phyloP scores from a whole-genome alignment of 2,113 vertebrate genomes.

The Chamaetylas fuelleborni region DNA sequence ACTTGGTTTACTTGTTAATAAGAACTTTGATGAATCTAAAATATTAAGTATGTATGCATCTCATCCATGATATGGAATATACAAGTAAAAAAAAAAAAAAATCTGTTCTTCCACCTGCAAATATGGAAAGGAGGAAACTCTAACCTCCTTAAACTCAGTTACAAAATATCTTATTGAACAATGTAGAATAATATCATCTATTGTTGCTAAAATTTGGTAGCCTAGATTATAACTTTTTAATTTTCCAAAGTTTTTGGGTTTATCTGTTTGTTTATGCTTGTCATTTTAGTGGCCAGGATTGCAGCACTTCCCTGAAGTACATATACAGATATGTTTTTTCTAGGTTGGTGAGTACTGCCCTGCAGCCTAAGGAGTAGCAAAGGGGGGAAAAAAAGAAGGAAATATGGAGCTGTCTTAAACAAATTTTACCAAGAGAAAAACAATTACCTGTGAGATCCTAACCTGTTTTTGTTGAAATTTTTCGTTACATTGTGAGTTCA shows the following conservation, averaged over 20 bases:
- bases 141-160: neutral
- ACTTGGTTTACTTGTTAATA: neutral
- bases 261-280: neutral
- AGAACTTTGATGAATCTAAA: neutral
- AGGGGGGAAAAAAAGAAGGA: fast-evolving
- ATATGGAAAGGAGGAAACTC: neutral
- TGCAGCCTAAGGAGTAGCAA: neutral
- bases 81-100: no score
- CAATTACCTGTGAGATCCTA: neutral
- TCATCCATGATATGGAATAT: neutral
- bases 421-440: neutral
- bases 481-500: neutral
- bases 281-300: neutral
- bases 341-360: neutral
- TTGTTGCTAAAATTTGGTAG: neutral
- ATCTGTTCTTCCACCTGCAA: neutral
- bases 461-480: neutral
- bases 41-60: neutral
- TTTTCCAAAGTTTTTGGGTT: fast-evolving
- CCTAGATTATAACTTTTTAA: neutral
- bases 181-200: neutral
- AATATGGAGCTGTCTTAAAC: neutral
- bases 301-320: neutral
- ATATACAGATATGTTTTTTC: neutral
- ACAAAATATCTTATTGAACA: neutral